phyloP scores from a whole-genome alignment of 2,113 vertebrate genomes.

The Ursus arctos region DNA sequence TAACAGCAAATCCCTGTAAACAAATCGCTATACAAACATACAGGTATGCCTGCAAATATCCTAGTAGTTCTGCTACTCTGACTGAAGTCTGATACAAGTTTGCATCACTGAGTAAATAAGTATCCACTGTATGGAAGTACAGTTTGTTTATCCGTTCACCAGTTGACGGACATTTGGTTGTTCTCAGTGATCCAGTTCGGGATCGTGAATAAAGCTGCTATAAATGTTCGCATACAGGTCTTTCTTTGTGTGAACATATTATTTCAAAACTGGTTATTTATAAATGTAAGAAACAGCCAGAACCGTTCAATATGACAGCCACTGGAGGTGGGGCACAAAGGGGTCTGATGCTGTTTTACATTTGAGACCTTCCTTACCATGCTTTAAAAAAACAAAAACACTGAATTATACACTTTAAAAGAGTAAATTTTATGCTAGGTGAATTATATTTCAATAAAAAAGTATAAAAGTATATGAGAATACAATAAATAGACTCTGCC shows the following conservation, averaged over 20 bases:
- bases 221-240: not conserved
- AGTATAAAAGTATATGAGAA: not conserved
- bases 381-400: not conserved
- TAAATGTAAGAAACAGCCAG: not conserved
- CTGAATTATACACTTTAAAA: constrained; percentile 28
- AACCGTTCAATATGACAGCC: not conserved
- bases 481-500: constrained; percentile 63
- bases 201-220: constrained; percentile 11
- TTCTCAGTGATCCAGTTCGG: constrained; percentile 9
- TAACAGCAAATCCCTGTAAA: not conserved
- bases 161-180: not conserved
- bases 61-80: constrained; percentile 4
- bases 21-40: not conserved
- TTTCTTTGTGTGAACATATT: not conserved
- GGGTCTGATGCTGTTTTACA: not conserved
- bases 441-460: not conserved
- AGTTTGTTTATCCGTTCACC: constrained; percentile 1
- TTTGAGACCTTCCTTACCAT: constrained; percentile 37
- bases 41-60: not conserved
- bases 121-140: not conserved
- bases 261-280: constrained; percentile 21
- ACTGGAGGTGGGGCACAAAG: not conserved
- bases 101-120: not conserved
- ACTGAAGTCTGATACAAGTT: not conserved
- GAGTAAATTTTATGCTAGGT: not conserved